A percentile compares a stretch with the other conserved stretches of the same genome.
Conservation (phyloP, 37 sponge, comb jelly and placozoan species). For the Agelas oroides region DNA sequence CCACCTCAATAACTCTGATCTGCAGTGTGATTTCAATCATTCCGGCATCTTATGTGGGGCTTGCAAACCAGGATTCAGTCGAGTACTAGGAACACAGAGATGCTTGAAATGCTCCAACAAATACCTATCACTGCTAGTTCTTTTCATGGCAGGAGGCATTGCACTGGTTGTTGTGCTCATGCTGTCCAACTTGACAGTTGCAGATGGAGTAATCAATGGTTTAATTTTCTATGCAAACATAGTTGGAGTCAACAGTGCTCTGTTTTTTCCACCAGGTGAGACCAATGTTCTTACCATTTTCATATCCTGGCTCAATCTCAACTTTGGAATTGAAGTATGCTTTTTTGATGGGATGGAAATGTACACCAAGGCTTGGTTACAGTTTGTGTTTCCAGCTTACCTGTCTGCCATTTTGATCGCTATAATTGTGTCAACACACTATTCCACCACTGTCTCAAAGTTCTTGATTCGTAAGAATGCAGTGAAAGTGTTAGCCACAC, state of each 20-base stretch:
- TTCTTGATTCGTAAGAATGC: background rate
- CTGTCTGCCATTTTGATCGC: background rate
- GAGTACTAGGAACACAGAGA: background rate
- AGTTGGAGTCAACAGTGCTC: background rate
- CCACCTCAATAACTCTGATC: background rate
- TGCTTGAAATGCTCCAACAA: conserved; percentile 4
- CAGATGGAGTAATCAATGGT: conserved; percentile 23
- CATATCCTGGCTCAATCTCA: conserved; percentile 21
- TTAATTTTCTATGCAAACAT: conserved; percentile 21
- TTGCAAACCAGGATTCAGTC: background rate
- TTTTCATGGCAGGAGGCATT: background rate
- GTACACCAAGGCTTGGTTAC: conserved; percentile 8
- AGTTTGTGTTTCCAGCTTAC: conserved; percentile 33
- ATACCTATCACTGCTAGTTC: background rate
- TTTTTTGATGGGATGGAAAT: conserved; percentile 17
- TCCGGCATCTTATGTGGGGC: background rate
- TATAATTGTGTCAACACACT: background rate
- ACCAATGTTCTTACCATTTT: background rate
- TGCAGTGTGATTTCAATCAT: background rate
- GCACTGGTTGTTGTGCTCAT: background rate
- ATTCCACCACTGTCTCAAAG: background rate
- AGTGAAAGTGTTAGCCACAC: conserved; percentile 25
- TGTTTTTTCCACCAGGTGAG: conserved; percentile 3
- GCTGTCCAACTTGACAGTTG: background rate
- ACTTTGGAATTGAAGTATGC: conserved; percentile 20